Base-by-base conservation (phyloP, 2,888 invertebrate species). In the Acrobasis suavella region DNA sequence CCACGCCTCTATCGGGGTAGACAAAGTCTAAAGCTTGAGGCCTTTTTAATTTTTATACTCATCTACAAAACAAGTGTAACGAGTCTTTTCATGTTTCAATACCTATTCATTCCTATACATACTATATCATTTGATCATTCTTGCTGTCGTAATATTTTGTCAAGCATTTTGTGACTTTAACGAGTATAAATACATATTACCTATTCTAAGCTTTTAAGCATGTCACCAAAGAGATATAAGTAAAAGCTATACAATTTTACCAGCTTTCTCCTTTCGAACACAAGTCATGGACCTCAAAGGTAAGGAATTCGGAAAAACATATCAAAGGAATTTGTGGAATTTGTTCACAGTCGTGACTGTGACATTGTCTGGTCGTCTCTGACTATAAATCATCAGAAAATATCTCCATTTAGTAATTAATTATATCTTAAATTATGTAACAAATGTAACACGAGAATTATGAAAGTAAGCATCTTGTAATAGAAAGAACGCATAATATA, bases 261-360 rank as follows among this genome's bases (percentile, higher is more conserved):
- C 65, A 69, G 70, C 72, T 72, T 73, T 74, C 75, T 61, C 67
- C 62, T 56, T 67, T 55, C 17, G 56, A 61, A 61, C 62, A 67
- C 71, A 71, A 71, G 68, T 74, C 72, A 76, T 71, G 76, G 71
- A 62, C 64, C 64, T 55, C 51, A 14, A 59, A 59, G 62, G 58
- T 62, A 60, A 64, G 69, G 66, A 66, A 67, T 74, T 68, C 22
- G 52, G 56, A 67, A 69, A 69, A 46, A 65, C 67, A 49, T 17
- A 16, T 62, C 64, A 65, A 61, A 64, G 60, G 63, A 62, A 65
- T 65, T 50, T 62, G 56, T 67, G 67, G 60, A 46, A 64, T 63
- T 50, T 39, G 42, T 55, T 15, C 37, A 46, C 49, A 17, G 52
- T 63, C 62, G 62, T 58, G 66, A 64, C 54, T 37, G 58, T 55